Percentiles rank a stretch among this genome's conserved stretches.
These are phyloP conservation scores for Pongo pygmaeus DNA, from an alignment of 2,113 vertebrate genomes.

Conservation along the genomic window DNA sequence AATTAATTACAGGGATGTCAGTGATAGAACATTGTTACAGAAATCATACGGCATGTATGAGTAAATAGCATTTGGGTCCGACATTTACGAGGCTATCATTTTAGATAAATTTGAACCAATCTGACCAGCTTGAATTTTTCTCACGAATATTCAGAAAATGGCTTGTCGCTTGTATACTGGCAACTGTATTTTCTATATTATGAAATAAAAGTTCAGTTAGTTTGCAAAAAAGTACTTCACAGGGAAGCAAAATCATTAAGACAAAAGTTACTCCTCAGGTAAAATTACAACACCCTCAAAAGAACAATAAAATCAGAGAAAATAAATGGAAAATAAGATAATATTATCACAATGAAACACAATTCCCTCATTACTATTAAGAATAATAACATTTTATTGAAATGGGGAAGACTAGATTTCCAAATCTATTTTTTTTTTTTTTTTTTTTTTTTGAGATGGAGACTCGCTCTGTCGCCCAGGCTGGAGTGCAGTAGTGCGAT, in stretches of 20 bases:
- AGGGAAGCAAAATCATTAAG: background rate
- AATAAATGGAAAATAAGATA: background rate
- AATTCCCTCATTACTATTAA: background rate
- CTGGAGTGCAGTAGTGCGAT: too few species aligned
- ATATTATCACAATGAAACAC: background rate
- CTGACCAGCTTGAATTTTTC: background rate
- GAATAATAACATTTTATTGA: background rate
- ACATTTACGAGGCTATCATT: background rate
- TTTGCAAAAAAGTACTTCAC: background rate
- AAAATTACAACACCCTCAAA: background rate
- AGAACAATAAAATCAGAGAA: background rate
- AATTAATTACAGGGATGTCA: background rate
- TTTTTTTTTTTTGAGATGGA: too few species aligned
- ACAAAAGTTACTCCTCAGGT: background rate
- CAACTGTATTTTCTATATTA: background rate
- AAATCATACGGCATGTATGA: background rate
- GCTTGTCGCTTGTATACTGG: background rate
- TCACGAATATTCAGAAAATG: background rate
- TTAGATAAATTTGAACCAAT: background rate
- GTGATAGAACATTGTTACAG: background rate
- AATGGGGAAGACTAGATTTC: background rate
- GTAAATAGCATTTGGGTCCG: background rate
- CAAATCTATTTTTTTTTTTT: background rate
- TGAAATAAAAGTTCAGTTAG: background rate
- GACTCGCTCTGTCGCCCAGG: too few species aligned